Conservation (phyloP, 2,888 invertebrate genomes). For the Tortricodes alternella region DNA sequence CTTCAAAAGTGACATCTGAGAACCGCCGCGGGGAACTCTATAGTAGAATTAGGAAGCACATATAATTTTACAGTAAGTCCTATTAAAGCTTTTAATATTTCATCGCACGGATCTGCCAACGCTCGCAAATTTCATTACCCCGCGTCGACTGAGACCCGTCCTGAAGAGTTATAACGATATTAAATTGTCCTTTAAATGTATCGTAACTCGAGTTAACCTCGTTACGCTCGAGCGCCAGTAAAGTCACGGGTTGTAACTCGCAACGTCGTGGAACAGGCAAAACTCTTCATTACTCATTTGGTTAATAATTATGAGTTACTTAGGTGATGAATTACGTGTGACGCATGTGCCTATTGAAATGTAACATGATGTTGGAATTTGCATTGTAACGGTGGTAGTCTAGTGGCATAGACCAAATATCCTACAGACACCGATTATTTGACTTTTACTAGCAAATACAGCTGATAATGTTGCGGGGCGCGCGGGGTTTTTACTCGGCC, state of each 20-base stretch:
- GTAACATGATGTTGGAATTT: too few relatives aligned
- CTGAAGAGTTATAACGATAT: slow-evolving; percentile 25
- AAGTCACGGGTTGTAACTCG: not conserved
- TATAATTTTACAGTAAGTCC: not conserved
- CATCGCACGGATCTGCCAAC: not conserved
- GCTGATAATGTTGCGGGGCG: too few relatives aligned
- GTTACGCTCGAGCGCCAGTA: not conserved
- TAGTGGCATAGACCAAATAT: too few relatives aligned
- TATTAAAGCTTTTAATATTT: not conserved
- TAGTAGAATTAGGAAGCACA: not conserved
- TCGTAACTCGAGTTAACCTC: slow-evolving; percentile 25
- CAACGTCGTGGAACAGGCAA: slow-evolving; percentile 7
- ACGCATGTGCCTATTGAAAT: too few relatives aligned
- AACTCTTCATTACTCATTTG: slow-evolving; percentile 9
- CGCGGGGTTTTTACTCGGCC: too few relatives aligned
- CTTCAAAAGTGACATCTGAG: too few relatives aligned
- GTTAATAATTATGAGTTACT: slow-evolving; percentile 17
- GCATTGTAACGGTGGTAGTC: too few relatives aligned
- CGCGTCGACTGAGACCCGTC: slow-evolving; percentile 9
- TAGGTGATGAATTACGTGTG: slow-evolving; percentile 4
- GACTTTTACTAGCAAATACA: too few relatives aligned
- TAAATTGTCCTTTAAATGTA: slow-evolving; percentile 29
- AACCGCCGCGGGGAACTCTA: too few relatives aligned
- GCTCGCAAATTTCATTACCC: slow-evolving; percentile 14
- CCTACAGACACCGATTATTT: too few relatives aligned